These are phyloP conservation scores for Pongo pygmaeus DNA, from an alignment of 2,113 vertebrate species.

Conservation along the genomic window DNA sequence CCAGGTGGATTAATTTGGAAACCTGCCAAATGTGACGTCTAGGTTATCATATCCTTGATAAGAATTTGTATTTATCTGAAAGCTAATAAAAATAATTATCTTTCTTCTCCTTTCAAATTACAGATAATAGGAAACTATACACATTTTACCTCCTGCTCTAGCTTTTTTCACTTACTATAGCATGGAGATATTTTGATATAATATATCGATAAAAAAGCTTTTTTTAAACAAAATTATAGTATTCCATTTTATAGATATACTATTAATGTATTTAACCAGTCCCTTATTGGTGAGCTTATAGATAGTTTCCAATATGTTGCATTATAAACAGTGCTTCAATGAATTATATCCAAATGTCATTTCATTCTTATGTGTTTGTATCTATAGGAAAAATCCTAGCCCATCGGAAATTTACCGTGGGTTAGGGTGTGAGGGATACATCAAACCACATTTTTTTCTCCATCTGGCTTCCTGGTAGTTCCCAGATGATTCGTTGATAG, in stretches of 20 bases:
- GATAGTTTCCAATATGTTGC: neutral
- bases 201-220: neutral
- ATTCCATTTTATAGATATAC: neutral
- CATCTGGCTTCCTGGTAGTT: neutral
- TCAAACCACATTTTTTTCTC: neutral
- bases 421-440: neutral
- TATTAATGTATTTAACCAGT: neutral
- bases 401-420: neutral
- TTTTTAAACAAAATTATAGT: neutral
- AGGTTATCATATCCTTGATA: neutral
- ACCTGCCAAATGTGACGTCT: neutral
- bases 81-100: neutral
- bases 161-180: neutral
- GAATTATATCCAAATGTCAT: neutral
- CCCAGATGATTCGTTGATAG: neutral
- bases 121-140: neutral
- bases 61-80: neutral
- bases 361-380: neutral
- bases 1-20: neutral
- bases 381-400: neutral
- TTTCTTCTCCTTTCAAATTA: conserved; percentile 1
- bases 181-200: neutral
- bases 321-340: neutral
- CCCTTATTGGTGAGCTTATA: neutral
- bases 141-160: neutral